A percentile compares a stretch with the other conserved stretches of the same genome.
Evolutionary conservation across 2,113 vertebrate species (phyloP).

Genomic region (Istiophorus platypterus): DNA sequence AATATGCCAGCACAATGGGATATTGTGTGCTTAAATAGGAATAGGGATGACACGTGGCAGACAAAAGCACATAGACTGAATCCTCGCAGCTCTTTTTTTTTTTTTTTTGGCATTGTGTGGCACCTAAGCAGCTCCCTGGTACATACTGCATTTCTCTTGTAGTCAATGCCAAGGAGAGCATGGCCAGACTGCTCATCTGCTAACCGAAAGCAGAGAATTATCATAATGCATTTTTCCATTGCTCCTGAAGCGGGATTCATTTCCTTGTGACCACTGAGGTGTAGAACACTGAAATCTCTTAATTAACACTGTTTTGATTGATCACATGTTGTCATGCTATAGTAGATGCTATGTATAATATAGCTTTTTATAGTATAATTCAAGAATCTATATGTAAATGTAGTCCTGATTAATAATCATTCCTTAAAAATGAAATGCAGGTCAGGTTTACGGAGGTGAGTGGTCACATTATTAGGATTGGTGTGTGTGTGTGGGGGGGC

Average conservation of each 20-base stretch:
- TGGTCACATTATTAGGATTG: constrained; percentile 6
- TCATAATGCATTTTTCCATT: constrained; percentile 42
- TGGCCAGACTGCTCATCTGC: constrained; percentile 50
- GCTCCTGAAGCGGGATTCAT: constrained; percentile 27
- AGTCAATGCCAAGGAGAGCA: constrained; percentile 40
- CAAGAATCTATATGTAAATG: not conserved
- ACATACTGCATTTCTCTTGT: constrained; percentile 49
- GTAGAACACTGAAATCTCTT: constrained; percentile 24
- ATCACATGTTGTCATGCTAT: not conserved
- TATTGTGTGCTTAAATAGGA: constrained; percentile 61
- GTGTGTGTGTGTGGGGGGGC: constrained; percentile 9
- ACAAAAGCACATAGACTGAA: constrained; percentile 58
- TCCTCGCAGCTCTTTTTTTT: constrained; percentile 52
- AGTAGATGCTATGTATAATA: not conserved
- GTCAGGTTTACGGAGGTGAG: not conserved
- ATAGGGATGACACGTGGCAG: constrained; percentile 58
- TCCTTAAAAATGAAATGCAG: not conserved
- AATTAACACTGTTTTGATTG: constrained; percentile 28
- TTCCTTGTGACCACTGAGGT: constrained; percentile 19
- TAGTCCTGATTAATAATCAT: constrained; percentile 5
- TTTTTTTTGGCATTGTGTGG: constrained; percentile 58
- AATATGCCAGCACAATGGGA: constrained; percentile 65
- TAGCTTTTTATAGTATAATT: constrained; percentile 16
- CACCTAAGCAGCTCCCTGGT: constrained; percentile 59
- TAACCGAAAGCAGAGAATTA: constrained; percentile 42